phyloP scores from a whole-genome alignment of 2,113 vertebrate species.

The Rhynchomys soricoides region DNA sequence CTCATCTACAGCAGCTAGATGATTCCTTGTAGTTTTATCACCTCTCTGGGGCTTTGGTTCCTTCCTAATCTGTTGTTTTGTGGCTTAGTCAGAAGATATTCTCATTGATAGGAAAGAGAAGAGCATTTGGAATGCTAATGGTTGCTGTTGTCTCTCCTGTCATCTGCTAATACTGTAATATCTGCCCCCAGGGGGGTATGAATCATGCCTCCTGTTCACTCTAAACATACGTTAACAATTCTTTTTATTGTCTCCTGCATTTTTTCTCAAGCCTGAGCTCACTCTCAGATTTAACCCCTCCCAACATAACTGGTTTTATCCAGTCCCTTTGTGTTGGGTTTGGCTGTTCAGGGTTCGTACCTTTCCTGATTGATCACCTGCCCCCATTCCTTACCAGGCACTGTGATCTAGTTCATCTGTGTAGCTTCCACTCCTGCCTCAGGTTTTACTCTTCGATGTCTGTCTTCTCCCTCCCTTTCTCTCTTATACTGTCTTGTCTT shows the following conservation, averaged over 20 bases:
- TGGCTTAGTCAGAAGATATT: constrained; percentile 66
- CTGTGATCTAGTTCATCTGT: not conserved
- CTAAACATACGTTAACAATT: constrained; percentile 70
- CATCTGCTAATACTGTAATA: constrained; percentile 72
- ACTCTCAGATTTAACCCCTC: constrained; percentile 62
- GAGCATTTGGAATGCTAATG: constrained; percentile 45
- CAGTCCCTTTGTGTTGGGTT: not conserved
- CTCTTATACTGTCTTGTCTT: not conserved
- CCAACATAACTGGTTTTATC: not conserved
- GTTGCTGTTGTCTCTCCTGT: constrained; percentile 58
- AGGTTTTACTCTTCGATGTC: not conserved
- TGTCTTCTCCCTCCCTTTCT: not conserved
- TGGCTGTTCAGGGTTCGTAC: not conserved
- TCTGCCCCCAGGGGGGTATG: constrained; percentile 57
- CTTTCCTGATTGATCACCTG: not conserved
- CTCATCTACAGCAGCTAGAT: not conserved
- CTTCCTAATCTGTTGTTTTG: constrained; percentile 53
- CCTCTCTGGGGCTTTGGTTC: constrained; percentile 57
- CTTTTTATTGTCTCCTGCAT: constrained; percentile 64
- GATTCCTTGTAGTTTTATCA: constrained; percentile 34
- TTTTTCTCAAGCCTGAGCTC: constrained; percentile 63
- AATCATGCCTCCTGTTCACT: constrained; percentile 63
- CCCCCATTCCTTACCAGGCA: not conserved
- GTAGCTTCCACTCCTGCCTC: not conserved
- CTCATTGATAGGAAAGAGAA: constrained; percentile 46